Base-by-base conservation (phyloP, 2,797 vertebrate genomes). In the Protonibea diacanthus region DNA sequence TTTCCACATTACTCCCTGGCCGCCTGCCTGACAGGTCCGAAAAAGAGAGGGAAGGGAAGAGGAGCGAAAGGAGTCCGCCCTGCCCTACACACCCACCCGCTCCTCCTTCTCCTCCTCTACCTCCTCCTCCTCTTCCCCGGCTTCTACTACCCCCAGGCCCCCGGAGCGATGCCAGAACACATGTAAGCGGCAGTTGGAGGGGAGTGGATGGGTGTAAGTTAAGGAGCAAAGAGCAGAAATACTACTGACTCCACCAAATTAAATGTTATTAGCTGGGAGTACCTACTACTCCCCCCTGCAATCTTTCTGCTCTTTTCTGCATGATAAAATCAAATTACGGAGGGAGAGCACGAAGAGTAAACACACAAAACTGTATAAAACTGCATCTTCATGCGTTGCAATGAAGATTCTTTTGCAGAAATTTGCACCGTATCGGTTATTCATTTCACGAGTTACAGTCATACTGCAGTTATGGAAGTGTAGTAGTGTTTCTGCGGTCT, bases 1-100 rank as follows among this genome's bases (percentile, higher is more conserved):
- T 92, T 92, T 93, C 89, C 89, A 91, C 91, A 84, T 93, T 92
- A 94, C 90, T 90, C 86, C 86, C 92, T 95, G 95, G 95, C 94
- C 71, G 80, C 64, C 70, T 86, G 94, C 94, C 94, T 92, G 94
- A 94, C 93, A 95, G 91, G 92, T 89, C 91, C 88, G 90, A 89
- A 61, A 89, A 89, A 89, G 89, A 89, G 89, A 64, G 12, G n/a
- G 52, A 90, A 82, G 83, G 79, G 92, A 86, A 89, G 88, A 93
- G 85, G 81, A 92, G 90, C 81, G 61, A 40, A 86, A 86, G 88
- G 88, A 90, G 85, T 84, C 83, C 45, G 53, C 78, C 86, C 23
- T 38, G 8, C 33, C 33, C 33, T 38, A 38, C 58, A 55, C 56
- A 48, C 18, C 59, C 42, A 44, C 42, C 29, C 49, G 0, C 42